A percentile compares a stretch with the other conserved stretches of the same genome.
phyloP scores from a whole-genome alignment of 2,797 vertebrate genomes.

The Pteronotus mesoamericanus region DNA sequence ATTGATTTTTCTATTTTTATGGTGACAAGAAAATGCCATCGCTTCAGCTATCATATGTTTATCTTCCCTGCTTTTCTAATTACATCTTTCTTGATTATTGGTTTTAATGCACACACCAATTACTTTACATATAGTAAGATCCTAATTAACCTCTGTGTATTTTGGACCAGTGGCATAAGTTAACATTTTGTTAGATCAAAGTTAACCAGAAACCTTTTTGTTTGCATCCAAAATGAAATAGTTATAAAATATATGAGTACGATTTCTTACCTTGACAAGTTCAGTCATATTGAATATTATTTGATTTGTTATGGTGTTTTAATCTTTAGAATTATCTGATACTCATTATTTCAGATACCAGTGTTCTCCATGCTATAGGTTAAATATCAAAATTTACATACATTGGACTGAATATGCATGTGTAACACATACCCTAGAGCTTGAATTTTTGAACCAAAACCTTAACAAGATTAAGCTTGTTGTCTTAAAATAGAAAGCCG shows the following conservation, averaged over 20 bases:
- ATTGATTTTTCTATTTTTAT: neutral
- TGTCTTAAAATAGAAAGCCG: neutral
- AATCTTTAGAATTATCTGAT: neutral
- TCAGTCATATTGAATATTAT: slow-evolving; percentile 23
- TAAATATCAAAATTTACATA: slow-evolving; percentile 23
- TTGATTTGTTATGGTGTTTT: neutral
- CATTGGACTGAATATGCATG: neutral
- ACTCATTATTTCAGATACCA: neutral
- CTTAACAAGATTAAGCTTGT: neutral
- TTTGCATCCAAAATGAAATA: slow-evolving; percentile 41
- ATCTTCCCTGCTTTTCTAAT: slow-evolving; percentile 6
- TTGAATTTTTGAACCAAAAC: slow-evolving; percentile 21
- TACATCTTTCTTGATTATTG: slow-evolving; percentile 27
- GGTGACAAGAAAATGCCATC: neutral
- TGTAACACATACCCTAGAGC: neutral
- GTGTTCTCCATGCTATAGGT: neutral
- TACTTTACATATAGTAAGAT: slow-evolving; percentile 10
- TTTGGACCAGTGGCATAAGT: neutral
- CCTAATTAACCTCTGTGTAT: neutral
- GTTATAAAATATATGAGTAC: neutral
- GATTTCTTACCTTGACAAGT: slow-evolving; percentile 14
- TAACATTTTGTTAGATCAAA: neutral
- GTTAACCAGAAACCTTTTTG: slow-evolving; percentile 21
- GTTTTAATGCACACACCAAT: neutral
- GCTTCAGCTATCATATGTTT: neutral